Base-by-base conservation (phyloP, 2,888 invertebrate genomes). In the Busseola fusca region DNA sequence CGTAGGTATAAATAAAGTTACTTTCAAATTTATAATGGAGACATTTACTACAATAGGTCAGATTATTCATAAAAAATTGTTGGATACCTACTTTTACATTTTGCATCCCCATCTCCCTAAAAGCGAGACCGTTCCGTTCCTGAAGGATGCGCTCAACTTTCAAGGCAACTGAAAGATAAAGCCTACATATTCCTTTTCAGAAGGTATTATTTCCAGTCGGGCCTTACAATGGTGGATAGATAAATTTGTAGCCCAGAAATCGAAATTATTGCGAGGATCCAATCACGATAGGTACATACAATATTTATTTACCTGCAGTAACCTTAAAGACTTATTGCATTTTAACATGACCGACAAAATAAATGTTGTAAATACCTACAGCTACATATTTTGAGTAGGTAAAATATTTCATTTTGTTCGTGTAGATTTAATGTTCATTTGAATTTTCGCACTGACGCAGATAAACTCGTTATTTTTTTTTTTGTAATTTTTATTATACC, bases 121-220 rank as follows among this genome's bases (percentile, higher is more conserved):
- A 74, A 45, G 18, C 30, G 37, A 21, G 56, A 58, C 45, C 21
- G 37, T 37, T 21, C 37, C 21, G 37, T 45, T 25, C n/a, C 58
- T 59, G 57, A 74, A 66, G 37, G 50, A 74, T 58, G n/a, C 52
- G 52, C n/a, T 67, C 67, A 74, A n/a, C n/a, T n/a, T n/a, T n/a
- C n/a, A n/a, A 73, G 52, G 67, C 27, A n/a, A 66, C 42, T 52
- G n/a, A 74, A 74, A 67, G 50, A 34, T 27, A 18, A 73, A 58
- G 52, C 59, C 67, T 50, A 59, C 37, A 52, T 14, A 37, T 37
- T 67, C n/a, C 21, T n/a, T 52, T 30, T 21, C 6, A 45, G 5
- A 12, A 21, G n/a, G 63, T 9, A 25, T 54, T 1, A 30, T 64
- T 65, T 73, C 7, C 48, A 50, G 73, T 48, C 6, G n/a, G 30